Evolutionary conservation across 2,888 invertebrate genomes (phyloP).

Genomic region (Apotomis turbidana): DNA sequence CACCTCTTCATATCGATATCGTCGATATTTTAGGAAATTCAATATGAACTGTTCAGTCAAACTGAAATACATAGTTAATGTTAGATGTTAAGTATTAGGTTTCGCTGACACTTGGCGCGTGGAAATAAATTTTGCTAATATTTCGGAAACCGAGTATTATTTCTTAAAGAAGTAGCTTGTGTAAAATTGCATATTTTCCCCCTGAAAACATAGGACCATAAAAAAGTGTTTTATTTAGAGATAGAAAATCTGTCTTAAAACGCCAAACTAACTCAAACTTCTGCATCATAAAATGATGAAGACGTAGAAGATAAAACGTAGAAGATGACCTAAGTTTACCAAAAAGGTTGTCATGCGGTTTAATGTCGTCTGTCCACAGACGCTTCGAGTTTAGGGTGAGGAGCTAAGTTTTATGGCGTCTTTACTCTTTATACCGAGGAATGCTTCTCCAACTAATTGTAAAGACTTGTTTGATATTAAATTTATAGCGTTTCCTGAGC

Average conservation of each 20-base stretch:
- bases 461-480: conserved; percentile 32
- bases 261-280: conserved; percentile 13
- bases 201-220: neutral
- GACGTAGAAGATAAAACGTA: conserved; percentile 7
- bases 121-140: too few species aligned
- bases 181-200: neutral
- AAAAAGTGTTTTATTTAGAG: too few species aligned
- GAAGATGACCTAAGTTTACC: conserved; percentile 26
- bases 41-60: too few species aligned
- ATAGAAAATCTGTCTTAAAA: neutral
- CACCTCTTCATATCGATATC: neutral
- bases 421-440: conserved; percentile 19
- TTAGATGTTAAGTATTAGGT: too few species aligned
- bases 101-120: too few species aligned
- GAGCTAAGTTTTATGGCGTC: conserved; percentile 30
- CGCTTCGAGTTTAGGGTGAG: conserved; percentile 16
- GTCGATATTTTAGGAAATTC: too few species aligned
- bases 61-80: too few species aligned
- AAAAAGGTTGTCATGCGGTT: conserved; percentile 1
- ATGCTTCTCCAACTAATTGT: conserved; percentile 29
- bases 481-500: conserved; percentile 15
- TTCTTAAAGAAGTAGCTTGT: too few species aligned
- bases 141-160: too few species aligned
- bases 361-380: conserved; percentile 20
- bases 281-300: conserved; percentile 6